These are phyloP conservation scores for Sardina pilchardus DNA, from an alignment of 2,113 vertebrate species.

Conservation along the genomic window DNA sequence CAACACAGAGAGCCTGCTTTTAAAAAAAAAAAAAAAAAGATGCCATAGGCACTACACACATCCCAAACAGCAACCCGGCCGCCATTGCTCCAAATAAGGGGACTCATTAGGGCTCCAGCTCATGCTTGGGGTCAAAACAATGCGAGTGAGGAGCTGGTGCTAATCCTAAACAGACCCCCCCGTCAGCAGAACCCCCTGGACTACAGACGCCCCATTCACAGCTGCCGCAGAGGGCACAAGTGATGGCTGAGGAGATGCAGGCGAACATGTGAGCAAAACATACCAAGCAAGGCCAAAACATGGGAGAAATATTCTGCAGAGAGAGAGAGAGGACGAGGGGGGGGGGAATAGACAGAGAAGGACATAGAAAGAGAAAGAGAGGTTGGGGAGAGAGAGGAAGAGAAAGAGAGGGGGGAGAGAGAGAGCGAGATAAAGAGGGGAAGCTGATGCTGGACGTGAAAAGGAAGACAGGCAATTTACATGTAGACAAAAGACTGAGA, in stretches of 20 bases:
- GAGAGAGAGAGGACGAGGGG: neutral
- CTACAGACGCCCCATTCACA: neutral
- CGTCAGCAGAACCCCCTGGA: neutral
- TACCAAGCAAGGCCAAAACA: neutral
- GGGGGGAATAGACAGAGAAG: neutral
- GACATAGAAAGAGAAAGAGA: neutral
- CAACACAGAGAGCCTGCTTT: neutral
- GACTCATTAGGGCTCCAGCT: neutral
- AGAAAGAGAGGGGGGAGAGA: neutral
- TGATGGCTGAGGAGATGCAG: neutral
- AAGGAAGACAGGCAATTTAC: neutral
- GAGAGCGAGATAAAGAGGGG: neutral
- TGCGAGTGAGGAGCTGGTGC: neutral
- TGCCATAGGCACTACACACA: neutral
- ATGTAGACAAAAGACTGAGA: neutral
- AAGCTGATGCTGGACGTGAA: neutral
- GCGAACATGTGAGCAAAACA: neutral
- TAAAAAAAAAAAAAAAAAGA: neutral
- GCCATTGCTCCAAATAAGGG: neutral
- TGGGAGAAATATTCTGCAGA: slow-evolving; percentile 30
- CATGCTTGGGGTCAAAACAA: neutral
- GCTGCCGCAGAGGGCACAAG: neutral
- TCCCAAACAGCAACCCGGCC: neutral
- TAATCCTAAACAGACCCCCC: neutral
- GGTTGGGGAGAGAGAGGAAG: neutral